Percentiles rank a stretch among this genome's conserved stretches.
Evolutionary conservation across 2,888 invertebrate genomes (phyloP).

Genomic region (Drosophila atripex): DNA sequence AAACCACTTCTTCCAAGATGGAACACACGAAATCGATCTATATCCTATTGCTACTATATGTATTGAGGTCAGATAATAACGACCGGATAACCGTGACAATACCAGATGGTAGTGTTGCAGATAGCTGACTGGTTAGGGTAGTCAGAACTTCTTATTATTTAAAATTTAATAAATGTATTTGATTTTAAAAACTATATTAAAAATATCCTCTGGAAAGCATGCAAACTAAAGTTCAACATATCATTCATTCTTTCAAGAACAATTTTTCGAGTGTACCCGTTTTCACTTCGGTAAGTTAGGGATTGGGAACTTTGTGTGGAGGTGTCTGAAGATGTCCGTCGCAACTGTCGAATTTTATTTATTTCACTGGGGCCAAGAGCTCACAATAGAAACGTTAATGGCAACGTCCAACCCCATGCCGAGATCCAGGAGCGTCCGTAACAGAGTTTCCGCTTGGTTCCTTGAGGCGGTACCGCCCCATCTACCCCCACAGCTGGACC

Average conservation of each 20-base stretch:
- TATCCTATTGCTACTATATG: no score
- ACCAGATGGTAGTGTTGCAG: no score
- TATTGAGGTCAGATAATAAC: no score
- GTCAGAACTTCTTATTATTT: no score
- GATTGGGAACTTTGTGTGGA: slow-evolving; percentile 14
- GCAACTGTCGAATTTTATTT: slow-evolving; percentile 76
- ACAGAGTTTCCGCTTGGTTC: slow-evolving; percentile 70
- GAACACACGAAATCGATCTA: no score
- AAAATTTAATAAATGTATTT: no score
- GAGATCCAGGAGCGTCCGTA: slow-evolving; percentile 59
- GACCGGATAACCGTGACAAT: no score
- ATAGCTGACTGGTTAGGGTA: no score
- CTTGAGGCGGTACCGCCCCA: slow-evolving; percentile 65
- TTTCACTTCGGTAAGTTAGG: slow-evolving; percentile 24
- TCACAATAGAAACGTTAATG: slow-evolving; percentile 79
- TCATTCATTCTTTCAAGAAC: not conserved
- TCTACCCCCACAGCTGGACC: slow-evolving; percentile 46
- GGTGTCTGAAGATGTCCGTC: slow-evolving; percentile 47
- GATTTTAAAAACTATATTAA: no score
- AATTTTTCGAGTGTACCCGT: slow-evolving; percentile 43
- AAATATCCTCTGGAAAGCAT: no score
- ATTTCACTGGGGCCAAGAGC: slow-evolving; percentile 77
- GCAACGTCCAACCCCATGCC: slow-evolving; percentile 53
- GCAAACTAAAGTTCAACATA: not conserved
- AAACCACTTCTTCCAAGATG: no score